Evolutionary conservation across 2,113 vertebrate species (phyloP), one percentile per base, ranked within the genome.

Genomic region (Odontophorus gujanensis): DNA sequence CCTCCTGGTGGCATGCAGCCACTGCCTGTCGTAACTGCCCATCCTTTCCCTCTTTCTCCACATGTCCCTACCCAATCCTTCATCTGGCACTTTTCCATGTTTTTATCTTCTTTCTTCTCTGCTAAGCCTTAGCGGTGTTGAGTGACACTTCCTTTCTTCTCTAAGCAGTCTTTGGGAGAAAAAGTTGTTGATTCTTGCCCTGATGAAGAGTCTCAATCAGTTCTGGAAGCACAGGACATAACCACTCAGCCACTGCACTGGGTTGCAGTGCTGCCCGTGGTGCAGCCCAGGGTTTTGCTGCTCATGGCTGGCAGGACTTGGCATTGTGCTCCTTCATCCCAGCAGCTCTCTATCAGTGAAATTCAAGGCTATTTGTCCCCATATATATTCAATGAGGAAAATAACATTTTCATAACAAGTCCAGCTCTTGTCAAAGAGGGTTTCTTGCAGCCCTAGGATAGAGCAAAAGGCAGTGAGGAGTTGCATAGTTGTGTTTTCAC

Each of bases 241-340:
- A 59, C 13, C 30, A 17, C 0, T 0, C 0, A 1, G 9, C 36
- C 25, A 14, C 24, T 36, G 45, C 45, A 34, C 2, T 0, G 50
- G 30, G 30, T n/a, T 73, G 42, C 0, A 0, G 47, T 19, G 38
- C 15, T 2, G 1, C 30, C 38, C 3, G 1, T 21, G 32, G 22
- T 40, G 16, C 58, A 65, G 62, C n/a, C 0, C 1, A 82, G 42
- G 28, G 34, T 42, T 89, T 71, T 43, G 28, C 72, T 73, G 22
- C 26, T 61, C 11, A 12, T 61, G 18, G 28, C 43, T 83, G 47
- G 26, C 50, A 61, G 53, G 26, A 66, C 62, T 78, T 3, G 0
- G 4, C 2, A 0, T 22, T 65, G 32, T 1, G 1, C 38, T 72
- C 15, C 42, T 36, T 78, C 40, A 30, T 81, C 82, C n/a, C 71